Percentiles rank a stretch among this genome's conserved stretches.
phyloP scores from a whole-genome alignment of 2,113 vertebrate genomes.

The Tragulus kanchil region DNA sequence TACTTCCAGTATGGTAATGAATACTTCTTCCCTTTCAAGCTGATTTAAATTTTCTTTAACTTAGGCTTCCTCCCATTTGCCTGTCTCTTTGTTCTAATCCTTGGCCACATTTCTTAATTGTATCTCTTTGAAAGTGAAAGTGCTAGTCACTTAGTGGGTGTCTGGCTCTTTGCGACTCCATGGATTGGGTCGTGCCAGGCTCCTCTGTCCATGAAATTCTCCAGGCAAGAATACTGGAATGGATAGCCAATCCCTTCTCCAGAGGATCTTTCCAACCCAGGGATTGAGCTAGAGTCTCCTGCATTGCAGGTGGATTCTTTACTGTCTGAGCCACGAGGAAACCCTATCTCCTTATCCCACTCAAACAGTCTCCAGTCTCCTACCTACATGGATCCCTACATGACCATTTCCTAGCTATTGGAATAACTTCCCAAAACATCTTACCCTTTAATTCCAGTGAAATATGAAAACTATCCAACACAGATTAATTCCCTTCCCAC shows the following conservation, averaged over 20 bases:
- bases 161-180: not conserved
- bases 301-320: not conserved
- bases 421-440: not conserved
- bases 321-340: not conserved
- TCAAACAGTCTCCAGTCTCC: not conserved
- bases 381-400: not conserved
- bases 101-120: not conserved
- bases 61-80: not conserved
- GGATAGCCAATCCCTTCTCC: not conserved
- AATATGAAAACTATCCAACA: not conserved
- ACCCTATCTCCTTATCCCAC: not conserved
- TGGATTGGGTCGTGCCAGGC: not conserved
- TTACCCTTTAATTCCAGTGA: not conserved
- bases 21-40: not conserved
- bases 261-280: not conserved
- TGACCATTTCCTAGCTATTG: not conserved
- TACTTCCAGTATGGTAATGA: not conserved
- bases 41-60: not conserved
- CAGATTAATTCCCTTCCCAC: not conserved
- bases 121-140: not conserved
- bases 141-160: not conserved
- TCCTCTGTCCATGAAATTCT: not conserved
- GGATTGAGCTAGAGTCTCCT: not conserved
- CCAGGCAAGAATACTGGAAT: not conserved
- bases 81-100: not conserved